These are phyloP conservation scores for Euphonia xanthogaster DNA, from an alignment of 2,797 vertebrate species.

Conservation along the genomic window DNA sequence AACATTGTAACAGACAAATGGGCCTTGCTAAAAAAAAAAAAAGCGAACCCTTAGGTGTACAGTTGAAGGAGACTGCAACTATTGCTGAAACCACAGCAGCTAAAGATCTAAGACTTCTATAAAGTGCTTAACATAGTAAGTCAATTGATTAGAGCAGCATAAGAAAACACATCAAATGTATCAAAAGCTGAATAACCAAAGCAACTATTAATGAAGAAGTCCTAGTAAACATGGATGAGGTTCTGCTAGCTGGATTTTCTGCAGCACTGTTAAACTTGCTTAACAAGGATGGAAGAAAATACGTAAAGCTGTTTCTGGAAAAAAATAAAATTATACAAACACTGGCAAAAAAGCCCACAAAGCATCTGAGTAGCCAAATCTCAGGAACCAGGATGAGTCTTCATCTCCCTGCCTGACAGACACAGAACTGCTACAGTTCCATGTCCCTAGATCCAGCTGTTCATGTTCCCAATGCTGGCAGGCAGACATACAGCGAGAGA, in stretches of 20 bases:
- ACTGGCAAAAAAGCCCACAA: background rate
- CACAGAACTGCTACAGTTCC: background rate
- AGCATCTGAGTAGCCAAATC: background rate
- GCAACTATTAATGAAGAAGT: background rate
- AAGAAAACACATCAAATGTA: background rate
- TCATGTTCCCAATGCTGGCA: background rate
- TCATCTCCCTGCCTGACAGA: background rate
- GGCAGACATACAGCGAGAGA: fast-evolving
- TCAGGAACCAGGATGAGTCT: background rate
- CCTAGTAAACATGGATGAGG: background rate
- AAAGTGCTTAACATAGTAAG: background rate
- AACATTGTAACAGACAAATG: background rate
- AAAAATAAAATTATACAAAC: background rate
- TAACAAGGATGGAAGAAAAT: background rate
- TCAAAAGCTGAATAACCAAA: background rate
- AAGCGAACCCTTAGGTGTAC: background rate
- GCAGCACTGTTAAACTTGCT: background rate
- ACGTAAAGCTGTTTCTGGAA: background rate
- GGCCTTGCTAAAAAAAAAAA: background rate
- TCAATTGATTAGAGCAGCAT: background rate
- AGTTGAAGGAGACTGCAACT: background rate
- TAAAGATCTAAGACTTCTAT: background rate
- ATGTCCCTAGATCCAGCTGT: background rate
- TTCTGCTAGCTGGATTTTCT: background rate
- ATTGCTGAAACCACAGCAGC: background rate